These are phyloP conservation scores for Pitta sordida DNA, from an alignment of 2,113 vertebrate species.

Conservation along the genomic window DNA sequence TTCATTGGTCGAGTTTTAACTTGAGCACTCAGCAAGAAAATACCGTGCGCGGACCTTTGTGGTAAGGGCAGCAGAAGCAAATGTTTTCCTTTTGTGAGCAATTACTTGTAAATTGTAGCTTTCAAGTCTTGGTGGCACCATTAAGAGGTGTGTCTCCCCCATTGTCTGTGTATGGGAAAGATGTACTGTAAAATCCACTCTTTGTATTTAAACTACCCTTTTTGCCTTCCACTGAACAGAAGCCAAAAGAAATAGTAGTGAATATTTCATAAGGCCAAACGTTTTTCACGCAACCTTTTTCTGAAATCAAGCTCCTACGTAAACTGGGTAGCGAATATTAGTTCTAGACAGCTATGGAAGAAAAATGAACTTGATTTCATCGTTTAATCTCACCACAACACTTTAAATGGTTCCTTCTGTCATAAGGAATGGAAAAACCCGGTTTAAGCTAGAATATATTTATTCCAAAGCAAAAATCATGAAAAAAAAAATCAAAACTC, in stretches of 20 bases:
- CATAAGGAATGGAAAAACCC: neutral
- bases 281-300: neutral
- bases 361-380: conserved; percentile 19
- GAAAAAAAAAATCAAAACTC: too few relatives aligned
- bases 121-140: neutral
- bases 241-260: conserved; percentile 9
- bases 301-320: conserved; percentile 38
- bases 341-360: conserved; percentile 37
- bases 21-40: conserved; percentile 37
- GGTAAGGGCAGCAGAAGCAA: conserved; percentile 10
- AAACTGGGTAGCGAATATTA: conserved; percentile 49
- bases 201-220: neutral
- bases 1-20: conserved; percentile 47
- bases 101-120: conserved; percentile 12
- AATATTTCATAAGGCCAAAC: conserved; percentile 8
- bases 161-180: neutral
- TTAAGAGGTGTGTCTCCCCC: neutral
- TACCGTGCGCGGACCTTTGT: neutral
- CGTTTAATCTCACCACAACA: conserved; percentile 19
- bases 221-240: neutral
- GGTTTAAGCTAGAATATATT: neutral
- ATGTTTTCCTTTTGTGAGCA: conserved; percentile 5
- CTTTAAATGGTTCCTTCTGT: conserved; percentile 55
- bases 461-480: conserved; percentile 3
- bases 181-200: neutral